Percentiles rank a stretch among this genome's conserved stretches.
phyloP scores from a whole-genome alignment of 2,113 vertebrate genomes.

The Atlantisia rogersi region DNA sequence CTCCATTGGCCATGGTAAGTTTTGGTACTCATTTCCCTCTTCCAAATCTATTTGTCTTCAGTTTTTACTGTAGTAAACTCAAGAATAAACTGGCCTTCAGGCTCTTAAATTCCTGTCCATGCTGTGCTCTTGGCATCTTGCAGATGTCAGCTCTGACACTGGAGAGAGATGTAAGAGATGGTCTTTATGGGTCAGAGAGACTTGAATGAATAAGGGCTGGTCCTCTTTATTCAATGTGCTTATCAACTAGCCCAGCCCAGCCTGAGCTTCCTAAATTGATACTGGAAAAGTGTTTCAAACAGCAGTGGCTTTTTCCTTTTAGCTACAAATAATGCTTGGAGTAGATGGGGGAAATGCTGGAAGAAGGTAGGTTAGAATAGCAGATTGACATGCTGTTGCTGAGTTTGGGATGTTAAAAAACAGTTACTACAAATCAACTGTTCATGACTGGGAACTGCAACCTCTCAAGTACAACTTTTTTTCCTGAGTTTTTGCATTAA shows the following conservation, averaged over 20 bases:
- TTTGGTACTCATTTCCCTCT: not conserved
- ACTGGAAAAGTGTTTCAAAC: not conserved
- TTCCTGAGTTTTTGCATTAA: not conserved
- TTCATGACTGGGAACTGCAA: not conserved
- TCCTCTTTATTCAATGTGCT: not conserved
- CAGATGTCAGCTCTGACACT: not conserved
- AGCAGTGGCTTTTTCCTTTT: not conserved
- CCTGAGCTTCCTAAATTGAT: not conserved
- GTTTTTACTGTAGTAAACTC: not conserved
- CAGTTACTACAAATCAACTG: rapidly evolving
- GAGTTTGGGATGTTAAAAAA: not conserved
- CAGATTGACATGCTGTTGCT: not conserved
- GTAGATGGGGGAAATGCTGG: not conserved
- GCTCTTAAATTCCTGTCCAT: not conserved
- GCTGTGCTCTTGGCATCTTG: not conserved
- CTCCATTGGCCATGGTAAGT: not conserved
- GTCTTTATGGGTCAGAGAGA: not conserved
- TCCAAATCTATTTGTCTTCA: not conserved
- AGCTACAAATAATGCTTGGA: not conserved
- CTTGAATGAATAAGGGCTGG: not conserved
- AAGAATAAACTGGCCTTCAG: not conserved
- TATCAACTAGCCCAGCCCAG: not conserved
- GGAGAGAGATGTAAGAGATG: not conserved
- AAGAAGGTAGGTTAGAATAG: not conserved
- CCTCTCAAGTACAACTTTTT: not conserved